Evolutionary conservation across 2,888 invertebrate species (phyloP).

Genomic region (Apotomis betuletana): DNA sequence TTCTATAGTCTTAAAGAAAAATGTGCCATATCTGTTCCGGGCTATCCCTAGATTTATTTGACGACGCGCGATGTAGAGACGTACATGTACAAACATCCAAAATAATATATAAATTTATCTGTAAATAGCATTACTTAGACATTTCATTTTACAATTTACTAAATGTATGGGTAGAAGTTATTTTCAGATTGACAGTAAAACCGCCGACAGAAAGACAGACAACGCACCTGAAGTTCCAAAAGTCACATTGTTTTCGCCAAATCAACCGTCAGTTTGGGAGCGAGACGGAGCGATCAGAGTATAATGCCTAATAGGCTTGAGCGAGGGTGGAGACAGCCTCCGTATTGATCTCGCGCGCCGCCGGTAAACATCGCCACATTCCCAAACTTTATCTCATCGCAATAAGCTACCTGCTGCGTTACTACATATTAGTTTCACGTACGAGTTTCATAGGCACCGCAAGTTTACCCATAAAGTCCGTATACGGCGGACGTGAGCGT

Average conservation of each 20-base stretch:
- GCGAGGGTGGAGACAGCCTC: conserved; percentile 67
- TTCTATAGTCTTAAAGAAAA: too few relatives aligned
- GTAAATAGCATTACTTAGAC: too few relatives aligned
- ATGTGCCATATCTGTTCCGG: too few relatives aligned
- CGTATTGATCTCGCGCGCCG: conserved; percentile 72
- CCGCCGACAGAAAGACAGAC: conserved; percentile 11
- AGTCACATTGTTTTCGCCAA: conserved; percentile 35
- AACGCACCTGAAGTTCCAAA: conserved; percentile 27
- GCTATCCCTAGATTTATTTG: too few relatives aligned
- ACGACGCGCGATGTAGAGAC: too few relatives aligned
- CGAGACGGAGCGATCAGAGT: conserved; percentile 41
- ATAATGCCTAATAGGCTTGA: conserved; percentile 46
- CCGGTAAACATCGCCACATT: conserved; percentile 51
- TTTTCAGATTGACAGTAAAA: conserved; percentile 7
- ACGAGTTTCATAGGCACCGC: conserved; percentile 27
- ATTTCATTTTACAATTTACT: too few relatives aligned
- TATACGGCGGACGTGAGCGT: conserved; percentile 10
- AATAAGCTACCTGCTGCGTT: conserved; percentile 36
- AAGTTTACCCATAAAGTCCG: conserved; percentile 20
- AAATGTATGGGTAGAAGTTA: background rate
- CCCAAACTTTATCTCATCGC: conserved; percentile 50
- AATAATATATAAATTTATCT: too few relatives aligned
- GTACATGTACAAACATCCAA: too few relatives aligned
- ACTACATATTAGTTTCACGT: conserved; percentile 40
- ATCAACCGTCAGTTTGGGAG: conserved; percentile 39